Conservation (phyloP, 2,888 invertebrate genomes). For the Tribolium freemani region DNA sequence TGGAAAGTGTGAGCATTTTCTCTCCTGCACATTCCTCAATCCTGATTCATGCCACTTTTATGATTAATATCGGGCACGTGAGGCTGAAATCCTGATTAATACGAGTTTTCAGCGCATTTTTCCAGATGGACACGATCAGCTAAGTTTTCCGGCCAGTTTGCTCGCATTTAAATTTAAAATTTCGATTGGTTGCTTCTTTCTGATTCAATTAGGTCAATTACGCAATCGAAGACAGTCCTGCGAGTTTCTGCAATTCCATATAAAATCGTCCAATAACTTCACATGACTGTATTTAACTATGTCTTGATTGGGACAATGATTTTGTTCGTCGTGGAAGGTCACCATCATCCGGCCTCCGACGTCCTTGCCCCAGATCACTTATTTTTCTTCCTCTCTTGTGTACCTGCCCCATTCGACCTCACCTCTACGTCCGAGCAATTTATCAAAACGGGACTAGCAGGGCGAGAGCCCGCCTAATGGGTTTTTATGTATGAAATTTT, state of each 20-base stretch:
- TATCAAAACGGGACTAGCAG: conserved; percentile 36
- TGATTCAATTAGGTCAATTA: conserved; percentile 32
- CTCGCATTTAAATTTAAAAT: neutral
- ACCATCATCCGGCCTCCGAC: conserved; percentile 33
- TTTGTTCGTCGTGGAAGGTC: conserved; percentile 40
- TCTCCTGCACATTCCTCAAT: too few relatives aligned
- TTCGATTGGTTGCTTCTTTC: too few relatives aligned
- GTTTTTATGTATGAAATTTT: conserved; percentile 22
- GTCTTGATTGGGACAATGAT: conserved; percentile 45
- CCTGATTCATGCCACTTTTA: too few relatives aligned
- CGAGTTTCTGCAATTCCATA: conserved; percentile 26
- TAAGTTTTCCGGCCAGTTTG: neutral
- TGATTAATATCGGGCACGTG: too few relatives aligned
- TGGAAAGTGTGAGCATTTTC: neutral
- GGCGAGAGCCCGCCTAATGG: conserved; percentile 31
- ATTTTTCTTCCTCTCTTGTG: conserved; percentile 42
- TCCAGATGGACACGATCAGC: neutral
- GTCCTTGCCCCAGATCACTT: conserved; percentile 45
- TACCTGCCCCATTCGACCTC: conserved; percentile 50
- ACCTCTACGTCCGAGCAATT: conserved; percentile 30
- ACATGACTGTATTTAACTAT: conserved; percentile 31
- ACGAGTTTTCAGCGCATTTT: neutral
- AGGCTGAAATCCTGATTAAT: too few relatives aligned
- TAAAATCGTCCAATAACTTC: conserved; percentile 36
- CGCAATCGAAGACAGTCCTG: conserved; percentile 17